Base-by-base conservation (phyloP, 2,888 invertebrate genomes). In the Epinotia nisella region DNA sequence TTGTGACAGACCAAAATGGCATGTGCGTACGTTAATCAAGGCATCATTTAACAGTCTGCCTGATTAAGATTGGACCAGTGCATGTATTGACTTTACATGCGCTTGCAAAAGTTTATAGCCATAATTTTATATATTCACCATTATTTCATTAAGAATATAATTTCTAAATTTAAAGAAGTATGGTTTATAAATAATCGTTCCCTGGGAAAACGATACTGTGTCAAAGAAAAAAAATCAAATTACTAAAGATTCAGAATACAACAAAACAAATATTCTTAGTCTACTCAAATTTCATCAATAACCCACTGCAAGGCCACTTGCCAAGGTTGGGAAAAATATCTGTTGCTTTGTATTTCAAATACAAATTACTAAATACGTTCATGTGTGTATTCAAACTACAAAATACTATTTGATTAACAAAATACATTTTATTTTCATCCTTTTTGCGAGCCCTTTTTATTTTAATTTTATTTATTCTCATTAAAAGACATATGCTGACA, bases 1-100 rank as follows among this genome's bases (percentile, higher is more conserved):
- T 67, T 58, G 45, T 67, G 53, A 11, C 39, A 35, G 19, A 10
- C n/a, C 9, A 65, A 61, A 61, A 15, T n/a, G 41, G 17, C 17
- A n/a, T 7, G 10, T 10, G 13, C 21, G 61, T 39, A 39, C 39
- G 39, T 55, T 65, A 65, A 65, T 55, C 13, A 55, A 35, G 55
- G 21, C 11, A 56, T 55, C n/a, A 3, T 55, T 39, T 66, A 41
- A 24, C 53, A 39, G 49, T 3, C 24, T 9, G 11, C 49, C 17
- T 29, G 49, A 62, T 49, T 29, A 17, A n/a, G 3, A 62, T 49
- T 49, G 19, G 35, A 9, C 19, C 21, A 45, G 19, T 11, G 41
- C 13, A 5, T 55, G 13, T n/a, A 51, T 24, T 21, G 56, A 56
- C 4, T 49, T 49, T n/a, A n/a, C n/a, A 15, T n/a, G 49, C n/a